Base-by-base conservation (phyloP, 2,797 vertebrate genomes). In the Vultur gryphus region DNA sequence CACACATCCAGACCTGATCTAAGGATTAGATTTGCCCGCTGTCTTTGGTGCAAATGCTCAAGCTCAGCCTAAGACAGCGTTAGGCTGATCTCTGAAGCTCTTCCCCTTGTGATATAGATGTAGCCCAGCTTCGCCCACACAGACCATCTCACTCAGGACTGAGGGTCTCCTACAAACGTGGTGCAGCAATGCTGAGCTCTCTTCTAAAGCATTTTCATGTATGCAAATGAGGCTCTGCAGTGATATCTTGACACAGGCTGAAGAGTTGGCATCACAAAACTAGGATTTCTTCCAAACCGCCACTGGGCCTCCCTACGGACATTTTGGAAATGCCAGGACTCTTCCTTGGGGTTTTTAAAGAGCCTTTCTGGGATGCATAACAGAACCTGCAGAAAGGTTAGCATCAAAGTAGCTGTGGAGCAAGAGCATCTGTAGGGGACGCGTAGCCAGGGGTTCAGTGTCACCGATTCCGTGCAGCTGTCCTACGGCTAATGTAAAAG, bases 361-460 rank as follows among this genome's bases (percentile, higher is more conserved):
- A 90, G 78, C 49, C 48, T 95, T 94, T 51, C 54, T 62, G 59
- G 46, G 78, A 48, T 31, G 29, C 73, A 58, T 15, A 87, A 79
- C 77, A 70, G 67, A 88, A 95, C 48, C 41, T 82, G 84, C 64
- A n/a, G 92, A 95, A 95, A 97, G 95, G 92, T 87, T 90, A 96
- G 85, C 89, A 95, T 96, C 91, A 94, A 93, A 87, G 94, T 57
- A 93, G 48, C 84, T 66, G 65, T 72, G 76, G 82, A 93, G 61
- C 49, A 28, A 59, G 69, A 93, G 78, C 83, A 80, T 84, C 66
- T 73, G 78, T 28, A 69, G 55, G 69, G 70, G 85, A 93, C 0
- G 0, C 0, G 2, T 51, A 95, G 87, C 85, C 89, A 77, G 84
- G 39, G 69, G 82, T 95, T 96, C 85, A 44, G 85, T 44, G 69